phyloP scores from a whole-genome alignment of 2,888 invertebrate species.

The Macrophya alboannulata region DNA sequence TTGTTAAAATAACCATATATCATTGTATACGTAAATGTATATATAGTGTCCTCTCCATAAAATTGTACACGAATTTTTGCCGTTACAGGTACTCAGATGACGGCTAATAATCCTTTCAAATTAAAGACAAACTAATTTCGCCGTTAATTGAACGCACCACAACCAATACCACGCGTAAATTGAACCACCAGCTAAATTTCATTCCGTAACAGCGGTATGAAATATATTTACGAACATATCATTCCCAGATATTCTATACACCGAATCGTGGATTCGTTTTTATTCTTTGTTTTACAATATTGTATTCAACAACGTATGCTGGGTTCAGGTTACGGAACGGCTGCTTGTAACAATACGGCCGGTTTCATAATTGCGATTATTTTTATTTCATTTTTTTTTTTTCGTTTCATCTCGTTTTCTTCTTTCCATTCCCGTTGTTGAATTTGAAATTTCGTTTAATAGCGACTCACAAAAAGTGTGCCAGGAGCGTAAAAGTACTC shows the following conservation, averaged over 20 bases:
- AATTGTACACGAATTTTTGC: neutral
- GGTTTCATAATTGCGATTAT: neutral
- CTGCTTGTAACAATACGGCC: neutral
- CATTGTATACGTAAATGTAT: neutral
- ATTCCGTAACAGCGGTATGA: neutral
- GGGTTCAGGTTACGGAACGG: neutral
- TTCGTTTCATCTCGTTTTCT: neutral
- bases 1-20: neutral
- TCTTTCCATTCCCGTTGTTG: neutral
- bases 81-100: neutral
- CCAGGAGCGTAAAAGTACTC: neutral
- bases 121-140: neutral
- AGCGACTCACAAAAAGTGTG: constrained; percentile 10
- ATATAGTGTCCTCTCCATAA: neutral
- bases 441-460: constrained; percentile 21
- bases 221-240: neutral
- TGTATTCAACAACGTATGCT: neutral
- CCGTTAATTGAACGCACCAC: neutral
- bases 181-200: neutral
- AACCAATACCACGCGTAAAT: constrained; percentile 8
- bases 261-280: neutral
- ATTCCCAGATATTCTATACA: neutral
- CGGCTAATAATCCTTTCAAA: constrained; percentile 20
- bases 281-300: neutral
- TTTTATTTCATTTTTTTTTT: neutral